Conservation (phyloP, 1,140 invertebrate species). For the Pygmarrhopalites habei region DNA sequence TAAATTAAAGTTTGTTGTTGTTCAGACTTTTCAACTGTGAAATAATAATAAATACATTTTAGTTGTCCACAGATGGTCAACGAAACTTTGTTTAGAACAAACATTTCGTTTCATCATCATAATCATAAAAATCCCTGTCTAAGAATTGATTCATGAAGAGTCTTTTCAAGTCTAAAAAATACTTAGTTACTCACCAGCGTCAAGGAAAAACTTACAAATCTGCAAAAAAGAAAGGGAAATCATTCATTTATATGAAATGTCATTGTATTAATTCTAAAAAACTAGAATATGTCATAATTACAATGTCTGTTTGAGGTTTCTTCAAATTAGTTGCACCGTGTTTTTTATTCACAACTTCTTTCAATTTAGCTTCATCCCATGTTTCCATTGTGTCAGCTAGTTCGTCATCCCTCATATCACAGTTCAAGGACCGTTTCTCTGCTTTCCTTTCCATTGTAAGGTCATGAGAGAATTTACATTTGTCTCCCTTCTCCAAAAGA, state of each 20-base stretch:
- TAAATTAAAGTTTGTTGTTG: too few relatives aligned
- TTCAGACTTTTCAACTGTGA: slow-evolving; percentile 3
- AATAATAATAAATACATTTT: slow-evolving; percentile 8
- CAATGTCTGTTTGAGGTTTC: slow-evolving; percentile 76
- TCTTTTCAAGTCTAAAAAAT: slow-evolving; percentile 99
- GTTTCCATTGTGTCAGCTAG: slow-evolving; percentile 79
- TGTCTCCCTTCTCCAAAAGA: slow-evolving; percentile 90
- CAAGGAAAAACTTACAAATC: slow-evolving; percentile 98
- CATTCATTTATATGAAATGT: too few relatives aligned
- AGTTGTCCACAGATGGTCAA: not conserved
- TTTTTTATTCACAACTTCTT: slow-evolving; percentile 94
- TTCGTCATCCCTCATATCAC: slow-evolving; percentile 78
- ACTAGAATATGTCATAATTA: too few relatives aligned
- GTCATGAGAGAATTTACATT: slow-evolving; percentile 98
- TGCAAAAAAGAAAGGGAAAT: too few relatives aligned
- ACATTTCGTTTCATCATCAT: slow-evolving; percentile 47
- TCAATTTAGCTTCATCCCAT: slow-evolving; percentile 92
- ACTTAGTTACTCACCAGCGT: slow-evolving; percentile 95
- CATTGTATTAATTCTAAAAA: too few relatives aligned
- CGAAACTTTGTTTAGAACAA: not conserved
- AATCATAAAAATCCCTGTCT: slow-evolving; percentile 74
- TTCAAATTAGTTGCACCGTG: slow-evolving; percentile 66
- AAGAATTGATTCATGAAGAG: slow-evolving; percentile 87
- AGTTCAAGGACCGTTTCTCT: slow-evolving; percentile 91
- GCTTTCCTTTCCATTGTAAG: slow-evolving; percentile 86